Percentiles rank a stretch among this genome's conserved stretches.
phyloP scores from a whole-genome alignment of 2,113 vertebrate species.

The Tachuris rubrigastra region DNA sequence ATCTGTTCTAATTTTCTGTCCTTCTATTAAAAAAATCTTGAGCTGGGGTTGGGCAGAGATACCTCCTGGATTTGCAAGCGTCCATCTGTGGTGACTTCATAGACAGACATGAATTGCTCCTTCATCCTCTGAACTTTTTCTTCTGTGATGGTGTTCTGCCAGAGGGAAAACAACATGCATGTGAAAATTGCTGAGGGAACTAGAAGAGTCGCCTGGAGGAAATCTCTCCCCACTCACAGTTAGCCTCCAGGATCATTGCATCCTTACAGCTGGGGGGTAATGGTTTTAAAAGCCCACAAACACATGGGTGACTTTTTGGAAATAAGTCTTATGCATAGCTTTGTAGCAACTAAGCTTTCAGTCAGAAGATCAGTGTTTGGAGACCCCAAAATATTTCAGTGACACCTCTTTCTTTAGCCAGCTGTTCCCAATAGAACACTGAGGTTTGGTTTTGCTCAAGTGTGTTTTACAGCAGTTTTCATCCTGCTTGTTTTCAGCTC shows the following conservation, averaged over 20 bases:
- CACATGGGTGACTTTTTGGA: background rate
- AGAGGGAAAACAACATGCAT: background rate
- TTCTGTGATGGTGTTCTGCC: constrained; percentile 79
- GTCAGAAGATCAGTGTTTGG: background rate
- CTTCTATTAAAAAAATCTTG: background rate
- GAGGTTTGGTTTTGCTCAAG: background rate
- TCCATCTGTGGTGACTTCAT: constrained; percentile 78
- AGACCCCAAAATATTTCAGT: background rate
- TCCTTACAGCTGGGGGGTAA: accelerated
- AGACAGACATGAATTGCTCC: constrained; percentile 82
- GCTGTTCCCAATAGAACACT: background rate
- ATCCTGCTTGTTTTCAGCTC: background rate
- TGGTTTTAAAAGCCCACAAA: background rate
- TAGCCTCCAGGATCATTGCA: background rate
- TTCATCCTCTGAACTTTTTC: constrained; percentile 83
- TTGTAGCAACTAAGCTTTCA: background rate
- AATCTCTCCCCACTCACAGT: background rate
- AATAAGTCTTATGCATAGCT: background rate
- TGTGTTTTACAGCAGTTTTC: background rate
- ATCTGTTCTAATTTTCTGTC: background rate
- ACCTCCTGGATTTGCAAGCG: constrained; percentile 91
- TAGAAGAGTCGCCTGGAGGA: background rate
- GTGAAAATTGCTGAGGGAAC: background rate
- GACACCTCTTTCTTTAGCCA: background rate
- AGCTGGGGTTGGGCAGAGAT: background rate